phyloP scores from a whole-genome alignment of 2,888 invertebrate species.

The Campoplex capitator region DNA sequence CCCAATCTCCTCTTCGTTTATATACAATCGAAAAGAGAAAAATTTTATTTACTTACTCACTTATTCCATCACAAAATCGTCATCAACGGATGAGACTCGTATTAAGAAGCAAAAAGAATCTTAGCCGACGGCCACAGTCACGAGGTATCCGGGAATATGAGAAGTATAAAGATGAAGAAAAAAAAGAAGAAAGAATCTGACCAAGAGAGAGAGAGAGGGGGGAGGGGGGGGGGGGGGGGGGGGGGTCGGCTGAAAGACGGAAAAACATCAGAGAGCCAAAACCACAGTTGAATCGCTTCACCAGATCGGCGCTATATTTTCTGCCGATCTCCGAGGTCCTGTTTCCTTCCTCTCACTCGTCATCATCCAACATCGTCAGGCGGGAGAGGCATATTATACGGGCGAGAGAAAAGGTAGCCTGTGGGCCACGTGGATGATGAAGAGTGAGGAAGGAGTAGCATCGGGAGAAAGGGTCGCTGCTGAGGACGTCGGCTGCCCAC shows the following conservation, averaged over 20 bases:
- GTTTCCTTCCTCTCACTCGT: slow-evolving; percentile 45
- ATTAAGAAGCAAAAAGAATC: slow-evolving; percentile 29
- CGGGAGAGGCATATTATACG: slow-evolving; percentile 37
- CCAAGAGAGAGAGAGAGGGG: slow-evolving; percentile 23
- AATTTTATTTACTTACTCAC: slow-evolving; percentile 11
- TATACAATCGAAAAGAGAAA: slow-evolving; percentile 8
- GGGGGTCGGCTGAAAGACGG: slow-evolving; percentile 15
- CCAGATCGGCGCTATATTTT: slow-evolving; percentile 40
- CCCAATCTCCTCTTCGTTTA: neutral
- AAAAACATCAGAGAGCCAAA: slow-evolving; percentile 60
- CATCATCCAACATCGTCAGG: slow-evolving; percentile 20
- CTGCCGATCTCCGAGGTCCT: slow-evolving; percentile 35
- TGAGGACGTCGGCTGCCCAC: slow-evolving; percentile 64
- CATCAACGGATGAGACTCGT: slow-evolving; percentile 51
- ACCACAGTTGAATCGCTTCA: slow-evolving; percentile 51
- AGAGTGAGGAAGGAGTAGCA: slow-evolving; percentile 16
- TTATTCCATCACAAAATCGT: slow-evolving; percentile 40
- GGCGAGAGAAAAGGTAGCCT: slow-evolving; percentile 23
- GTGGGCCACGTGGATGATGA: neutral
- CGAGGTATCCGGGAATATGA: slow-evolving; percentile 47
- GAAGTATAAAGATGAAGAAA: slow-evolving; percentile 37
- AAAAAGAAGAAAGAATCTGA: slow-evolving; percentile 7
- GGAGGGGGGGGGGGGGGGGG: neutral
- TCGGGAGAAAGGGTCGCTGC: slow-evolving; percentile 19
- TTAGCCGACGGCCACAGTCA: slow-evolving; percentile 43